Conservation (phyloP, 2,797 vertebrate genomes). For the Tapirus indicus region DNA sequence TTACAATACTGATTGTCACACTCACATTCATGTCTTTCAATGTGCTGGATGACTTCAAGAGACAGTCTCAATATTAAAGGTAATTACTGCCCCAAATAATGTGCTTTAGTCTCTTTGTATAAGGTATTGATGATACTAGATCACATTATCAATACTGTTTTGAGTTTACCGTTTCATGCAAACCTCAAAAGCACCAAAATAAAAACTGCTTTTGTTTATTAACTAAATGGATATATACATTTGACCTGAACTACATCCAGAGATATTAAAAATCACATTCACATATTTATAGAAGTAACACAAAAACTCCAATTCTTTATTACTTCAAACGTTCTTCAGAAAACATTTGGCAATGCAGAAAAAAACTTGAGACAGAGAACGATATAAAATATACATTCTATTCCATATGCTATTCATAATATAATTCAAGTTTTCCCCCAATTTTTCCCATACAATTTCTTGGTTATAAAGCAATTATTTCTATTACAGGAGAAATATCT, state of each 20-base stretch:
- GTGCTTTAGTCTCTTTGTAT: not conserved
- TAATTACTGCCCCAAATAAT: not conserved
- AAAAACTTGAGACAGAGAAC: not conserved
- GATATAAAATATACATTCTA: not conserved
- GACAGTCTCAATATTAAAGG: not conserved
- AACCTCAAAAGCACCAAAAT: not conserved
- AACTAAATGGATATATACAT: not conserved
- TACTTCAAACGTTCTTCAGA: not conserved
- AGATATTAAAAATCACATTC: not conserved
- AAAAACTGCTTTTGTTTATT: not conserved
- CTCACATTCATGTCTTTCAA: not conserved
- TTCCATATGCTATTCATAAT: not conserved
- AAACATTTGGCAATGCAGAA: not conserved
- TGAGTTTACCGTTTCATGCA: not conserved
- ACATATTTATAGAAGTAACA: not conserved
- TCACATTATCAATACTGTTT: not conserved
- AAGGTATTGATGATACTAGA: not conserved
- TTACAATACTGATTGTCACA: not conserved
- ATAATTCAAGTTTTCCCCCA: not conserved
- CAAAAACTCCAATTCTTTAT: not conserved
- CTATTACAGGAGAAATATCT: not conserved
- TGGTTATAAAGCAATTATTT: conserved; percentile 20
- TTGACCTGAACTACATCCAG: not conserved
- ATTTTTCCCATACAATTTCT: not conserved
- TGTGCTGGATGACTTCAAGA: not conserved